Conservation (phyloP, 2,113 vertebrate genomes). For the Amblyopsis rosae region DNA sequence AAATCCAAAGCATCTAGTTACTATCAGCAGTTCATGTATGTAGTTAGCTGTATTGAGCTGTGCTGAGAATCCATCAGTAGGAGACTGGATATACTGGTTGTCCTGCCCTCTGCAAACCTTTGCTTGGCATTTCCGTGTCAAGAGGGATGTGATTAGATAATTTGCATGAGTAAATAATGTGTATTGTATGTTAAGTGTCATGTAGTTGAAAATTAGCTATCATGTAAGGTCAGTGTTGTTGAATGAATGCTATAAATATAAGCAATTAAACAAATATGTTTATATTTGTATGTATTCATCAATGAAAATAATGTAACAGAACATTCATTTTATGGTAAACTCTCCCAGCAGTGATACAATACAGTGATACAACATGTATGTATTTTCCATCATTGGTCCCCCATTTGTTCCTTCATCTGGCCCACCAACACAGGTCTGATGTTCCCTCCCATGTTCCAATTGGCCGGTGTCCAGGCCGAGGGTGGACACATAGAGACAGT, state of each 20-base stretch:
- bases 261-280: too few relatives aligned
- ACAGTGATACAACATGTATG: slow-evolving; percentile 20
- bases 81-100: too few relatives aligned
- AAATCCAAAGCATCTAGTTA: background rate
- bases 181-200: too few relatives aligned
- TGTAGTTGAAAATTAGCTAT: too few relatives aligned
- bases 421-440: slow-evolving; percentile 89
- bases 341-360: background rate
- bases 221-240: too few relatives aligned
- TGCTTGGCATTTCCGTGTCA: too few relatives aligned
- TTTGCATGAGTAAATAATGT: too few relatives aligned
- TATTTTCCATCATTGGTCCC: background rate
- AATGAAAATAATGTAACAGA: too few relatives aligned
- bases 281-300: too few relatives aligned
- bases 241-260: too few relatives aligned
- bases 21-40: background rate
- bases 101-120: too few relatives aligned
- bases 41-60: background rate
- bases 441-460: slow-evolving; percentile 82
- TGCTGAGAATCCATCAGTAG: background rate
- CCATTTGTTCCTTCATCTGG: slow-evolving; percentile 83
- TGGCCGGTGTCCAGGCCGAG: slow-evolving; percentile 79
- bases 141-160: too few relatives aligned
- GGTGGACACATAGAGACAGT: slow-evolving; percentile 66
- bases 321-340: background rate